phyloP scores from a whole-genome alignment of 2,888 invertebrate species.

The Glyphotaelius pellucidus region DNA sequence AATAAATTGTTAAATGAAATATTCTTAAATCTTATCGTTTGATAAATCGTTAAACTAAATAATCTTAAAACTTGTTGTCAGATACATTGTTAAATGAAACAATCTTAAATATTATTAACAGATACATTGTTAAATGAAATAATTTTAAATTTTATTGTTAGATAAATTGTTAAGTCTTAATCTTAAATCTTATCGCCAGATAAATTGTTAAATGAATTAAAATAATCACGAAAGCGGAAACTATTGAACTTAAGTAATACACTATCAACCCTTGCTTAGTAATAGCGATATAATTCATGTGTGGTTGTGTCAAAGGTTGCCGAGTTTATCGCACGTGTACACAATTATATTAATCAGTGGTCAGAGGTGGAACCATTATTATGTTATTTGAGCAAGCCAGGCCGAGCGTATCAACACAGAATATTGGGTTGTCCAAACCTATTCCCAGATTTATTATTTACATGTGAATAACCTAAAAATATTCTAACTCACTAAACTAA shows the following conservation, averaged over 20 bases:
- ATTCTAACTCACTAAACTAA: not conserved
- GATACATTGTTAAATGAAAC: too few relatives aligned
- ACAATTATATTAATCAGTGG: slow-evolving; percentile 27
- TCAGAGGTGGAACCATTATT: slow-evolving; percentile 5
- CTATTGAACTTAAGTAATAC: not conserved
- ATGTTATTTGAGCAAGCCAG: slow-evolving; percentile 5
- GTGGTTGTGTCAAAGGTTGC: not conserved
- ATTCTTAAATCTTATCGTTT: too few relatives aligned
- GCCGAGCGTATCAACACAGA: not conserved
- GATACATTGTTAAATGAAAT: too few relatives aligned
- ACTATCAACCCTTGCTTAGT: not conserved
- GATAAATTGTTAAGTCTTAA: too few relatives aligned
- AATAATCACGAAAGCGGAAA: not conserved
- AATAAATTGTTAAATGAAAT: too few relatives aligned
- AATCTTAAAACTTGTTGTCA: too few relatives aligned
- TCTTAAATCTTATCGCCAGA: too few relatives aligned
- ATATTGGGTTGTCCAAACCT: not conserved
- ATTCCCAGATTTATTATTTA: not conserved
- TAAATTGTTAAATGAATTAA: not conserved
- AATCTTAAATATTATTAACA: too few relatives aligned
- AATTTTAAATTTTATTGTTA: too few relatives aligned
- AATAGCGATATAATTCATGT: not conserved
- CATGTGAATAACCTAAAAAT: not conserved
- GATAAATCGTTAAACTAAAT: too few relatives aligned
- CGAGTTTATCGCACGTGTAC: slow-evolving; percentile 24